Percentiles rank a stretch among this genome's conserved stretches.
Conservation (phyloP, 1,140 invertebrate genomes). For the Dreissena rostriformis region DNA sequence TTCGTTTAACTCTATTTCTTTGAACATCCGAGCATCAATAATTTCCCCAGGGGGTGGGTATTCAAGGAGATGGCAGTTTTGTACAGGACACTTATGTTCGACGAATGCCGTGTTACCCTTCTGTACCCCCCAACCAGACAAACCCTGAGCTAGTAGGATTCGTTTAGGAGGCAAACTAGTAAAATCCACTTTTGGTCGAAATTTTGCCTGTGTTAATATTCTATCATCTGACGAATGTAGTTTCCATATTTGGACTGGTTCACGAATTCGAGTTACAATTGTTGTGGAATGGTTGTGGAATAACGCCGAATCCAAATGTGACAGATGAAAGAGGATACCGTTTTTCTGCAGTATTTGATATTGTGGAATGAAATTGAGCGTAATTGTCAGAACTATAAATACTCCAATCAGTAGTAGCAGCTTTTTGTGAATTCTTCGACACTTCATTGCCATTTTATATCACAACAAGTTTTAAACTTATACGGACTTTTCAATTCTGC, state of each 20-base stretch:
- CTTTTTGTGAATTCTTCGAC: conserved; percentile 14
- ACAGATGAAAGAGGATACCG: not conserved
- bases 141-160: conserved; percentile 31
- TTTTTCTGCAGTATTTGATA: conserved; percentile 9
- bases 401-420: conserved; percentile 43
- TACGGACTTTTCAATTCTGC: no score
- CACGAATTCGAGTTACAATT: not conserved
- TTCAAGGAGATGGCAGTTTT: conserved; percentile 30
- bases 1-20: no score
- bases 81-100: conserved; percentile 40
- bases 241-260: no score
- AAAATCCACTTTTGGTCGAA: no score
- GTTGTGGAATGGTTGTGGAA: not conserved
- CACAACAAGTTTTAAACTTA: no score
- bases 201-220: no score
- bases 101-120: conserved; percentile 8
- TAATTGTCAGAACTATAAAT: conserved; percentile 17
- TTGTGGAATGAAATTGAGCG: conserved; percentile 20
- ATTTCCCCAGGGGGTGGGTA: not conserved
- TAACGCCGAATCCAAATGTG: not conserved
- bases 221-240: no score
- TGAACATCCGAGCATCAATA: conserved; percentile 43
- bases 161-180: conserved; percentile 19
- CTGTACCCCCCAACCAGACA: conserved; percentile 23
- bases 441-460: conserved; percentile 11